Evolutionary conservation across 2,888 invertebrate species (phyloP), one percentile per base, ranked within the genome.

Genomic region (Ophion ellenae): DNA sequence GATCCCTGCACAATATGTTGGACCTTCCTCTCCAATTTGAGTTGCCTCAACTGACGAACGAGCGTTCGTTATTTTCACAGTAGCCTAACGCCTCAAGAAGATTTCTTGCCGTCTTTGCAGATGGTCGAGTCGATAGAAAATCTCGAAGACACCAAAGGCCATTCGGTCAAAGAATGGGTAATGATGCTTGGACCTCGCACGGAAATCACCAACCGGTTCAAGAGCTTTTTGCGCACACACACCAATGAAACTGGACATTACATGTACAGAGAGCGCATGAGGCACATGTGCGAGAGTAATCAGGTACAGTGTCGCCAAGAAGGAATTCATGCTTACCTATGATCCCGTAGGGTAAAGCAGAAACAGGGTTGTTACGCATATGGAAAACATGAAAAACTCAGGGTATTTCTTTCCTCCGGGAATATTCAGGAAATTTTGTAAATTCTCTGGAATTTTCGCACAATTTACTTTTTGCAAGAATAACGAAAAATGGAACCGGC

Each of bases 71-170:
- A 4, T 32, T 32, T 32, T 32, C 32, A 32, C 32, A 32, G 32
- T 32, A 32, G 32, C 4, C 32, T 32, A 32, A 32, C 32, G 32
- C 32, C 32, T 32, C 32, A 20, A 61, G 9, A 20, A 9, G 9
- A 24, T 2, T 24, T 24, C 5, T 24, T 61, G 17, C 45, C 64
- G 66, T 63, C 9, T 74, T 69, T 32, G 40, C 87, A 96, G 95
- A 97, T 97, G 95, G 97, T 98, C 67, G 99, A 99, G 94, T 98
- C 99, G 80, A 99, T 99, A 87, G 99, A 99, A 94, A 99, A 99
- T 94, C 95, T 99, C 53, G 99, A 99, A 93, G 99, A 99, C 91
- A 99, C 99, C 6, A 98, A 99, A 93, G 99, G 99, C 0, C 97
- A 99, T 92, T 96, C 97, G 0, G 97, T 98, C 2, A 97, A 98